phyloP scores from a whole-genome alignment of 2,888 invertebrate genomes.

The Drosophila melanosoma region DNA sequence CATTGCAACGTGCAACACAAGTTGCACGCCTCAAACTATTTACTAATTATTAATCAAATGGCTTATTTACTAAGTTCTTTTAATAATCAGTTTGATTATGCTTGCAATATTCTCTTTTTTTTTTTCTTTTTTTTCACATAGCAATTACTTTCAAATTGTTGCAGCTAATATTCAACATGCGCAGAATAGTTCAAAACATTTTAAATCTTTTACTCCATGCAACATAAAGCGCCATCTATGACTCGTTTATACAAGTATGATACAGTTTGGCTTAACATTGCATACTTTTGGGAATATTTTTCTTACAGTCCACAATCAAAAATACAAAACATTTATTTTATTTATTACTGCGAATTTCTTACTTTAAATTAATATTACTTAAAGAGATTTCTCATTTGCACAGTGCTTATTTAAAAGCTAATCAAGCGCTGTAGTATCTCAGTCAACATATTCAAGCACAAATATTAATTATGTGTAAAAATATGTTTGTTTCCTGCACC shows the following conservation, averaged over 20 bases:
- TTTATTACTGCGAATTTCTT: not conserved
- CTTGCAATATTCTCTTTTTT: not conserved
- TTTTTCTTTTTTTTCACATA: not conserved
- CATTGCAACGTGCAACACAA: conserved; percentile 1
- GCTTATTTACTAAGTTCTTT: not conserved
- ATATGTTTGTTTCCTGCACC: conserved; percentile 3
- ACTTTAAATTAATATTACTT: not conserved
- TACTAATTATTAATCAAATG: not conserved
- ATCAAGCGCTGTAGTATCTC: not conserved
- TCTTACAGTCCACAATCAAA: not conserved
- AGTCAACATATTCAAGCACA: not conserved
- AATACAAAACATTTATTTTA: not conserved
- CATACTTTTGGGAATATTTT: conserved; percentile 32
- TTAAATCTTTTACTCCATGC: not conserved
- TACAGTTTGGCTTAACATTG: not conserved
- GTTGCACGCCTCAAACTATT: conserved; percentile 8
- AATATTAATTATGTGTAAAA: not conserved
- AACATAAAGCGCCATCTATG: conserved; percentile 37
- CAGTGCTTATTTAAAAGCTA: not conserved
- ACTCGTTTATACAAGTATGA: not conserved
- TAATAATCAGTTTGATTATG: not conserved
- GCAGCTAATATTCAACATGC: not conserved
- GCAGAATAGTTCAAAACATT: not conserved
- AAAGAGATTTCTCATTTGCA: not conserved
- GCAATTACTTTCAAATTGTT: not conserved